A percentile compares a stretch with the other conserved stretches of the same genome.
phyloP scores from a whole-genome alignment of 2,113 vertebrate genomes.

The Orthonyx spaldingii region DNA sequence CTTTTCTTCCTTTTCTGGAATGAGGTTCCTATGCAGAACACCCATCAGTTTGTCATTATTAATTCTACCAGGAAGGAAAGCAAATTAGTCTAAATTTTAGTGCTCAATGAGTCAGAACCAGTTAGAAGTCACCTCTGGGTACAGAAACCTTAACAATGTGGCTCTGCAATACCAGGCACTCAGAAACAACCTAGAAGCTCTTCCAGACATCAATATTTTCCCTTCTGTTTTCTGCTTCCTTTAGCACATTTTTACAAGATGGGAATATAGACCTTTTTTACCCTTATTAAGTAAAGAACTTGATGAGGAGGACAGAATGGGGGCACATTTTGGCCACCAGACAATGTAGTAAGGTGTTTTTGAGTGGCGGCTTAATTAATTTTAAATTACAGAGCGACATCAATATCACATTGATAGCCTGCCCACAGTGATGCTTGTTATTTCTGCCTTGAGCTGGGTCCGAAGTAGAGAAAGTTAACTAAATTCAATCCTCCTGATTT shows the following conservation, averaged over 20 bases:
- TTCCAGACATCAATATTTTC: neutral
- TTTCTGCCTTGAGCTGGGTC: neutral
- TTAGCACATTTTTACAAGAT: neutral
- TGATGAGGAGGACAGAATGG: constrained; percentile 18
- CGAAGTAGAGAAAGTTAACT: neutral
- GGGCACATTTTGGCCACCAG: neutral
- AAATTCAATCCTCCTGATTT: neutral
- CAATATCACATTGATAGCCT: neutral
- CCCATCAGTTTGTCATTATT: neutral
- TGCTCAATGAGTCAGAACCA: neutral
- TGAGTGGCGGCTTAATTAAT: neutral
- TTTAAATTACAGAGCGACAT: neutral
- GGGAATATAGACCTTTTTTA: neutral
- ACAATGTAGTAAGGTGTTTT: neutral
- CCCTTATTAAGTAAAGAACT: constrained; percentile 9
- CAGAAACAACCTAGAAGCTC: neutral
- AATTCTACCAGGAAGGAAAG: neutral
- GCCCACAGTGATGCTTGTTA: neutral
- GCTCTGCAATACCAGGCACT: neutral
- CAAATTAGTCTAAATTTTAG: constrained; percentile 5
- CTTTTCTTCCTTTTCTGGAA: neutral
- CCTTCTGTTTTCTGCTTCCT: neutral
- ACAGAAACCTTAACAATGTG: neutral
- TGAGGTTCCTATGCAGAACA: neutral
- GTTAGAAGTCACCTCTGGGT: neutral